Evolutionary conservation across 2,797 vertebrate species (phyloP), one percentile per base, ranked within the genome.

Genomic region (Sparidentex hasta): DNA sequence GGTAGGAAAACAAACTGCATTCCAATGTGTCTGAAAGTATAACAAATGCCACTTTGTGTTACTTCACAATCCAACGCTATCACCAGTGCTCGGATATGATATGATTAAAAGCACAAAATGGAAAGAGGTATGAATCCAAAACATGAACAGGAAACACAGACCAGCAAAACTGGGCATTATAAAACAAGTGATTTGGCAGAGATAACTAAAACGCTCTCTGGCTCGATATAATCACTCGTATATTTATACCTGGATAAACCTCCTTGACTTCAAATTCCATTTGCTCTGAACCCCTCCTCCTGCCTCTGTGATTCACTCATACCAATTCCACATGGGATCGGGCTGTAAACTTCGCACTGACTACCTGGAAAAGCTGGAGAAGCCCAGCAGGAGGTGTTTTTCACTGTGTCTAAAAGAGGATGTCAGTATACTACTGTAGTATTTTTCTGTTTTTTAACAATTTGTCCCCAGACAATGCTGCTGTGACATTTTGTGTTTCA

Each of bases 361-460:
- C 58, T 65, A 64, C 56, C 79, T 65, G 67, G 62, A 82, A 73
- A 76, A 29, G 68, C 72, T 12, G 52, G 47, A 74, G 65, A 81
- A n/a, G 56, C 74, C 41, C 67, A 80, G 68, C 66, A 71, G 72
- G 74, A 76, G 41, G 44, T 68, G 72, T 64, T 85, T 73, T 73
- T 65, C 71, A 56, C 44, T 87, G 74, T 21, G 80, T 81, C 78
- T 69, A 52, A 78, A 87, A 80, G 72, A 65, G 63, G 61, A 67
- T 76, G 54, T 48, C 46, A 69, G 62, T 55, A 52, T 27, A 61
- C n/a, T 27, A 38, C 27, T 47, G n/a, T 68, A 18, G 43, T 57
- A 23, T 84, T 85, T 68, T 70, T 50, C 52, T 80, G 56, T 71
- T 69, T 61, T 63, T 68, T n/a, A 27, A n/a, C 29, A 58, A 27